Base-by-base conservation (phyloP, 2,113 vertebrate species). In the Syrrhaptes paradoxus region DNA sequence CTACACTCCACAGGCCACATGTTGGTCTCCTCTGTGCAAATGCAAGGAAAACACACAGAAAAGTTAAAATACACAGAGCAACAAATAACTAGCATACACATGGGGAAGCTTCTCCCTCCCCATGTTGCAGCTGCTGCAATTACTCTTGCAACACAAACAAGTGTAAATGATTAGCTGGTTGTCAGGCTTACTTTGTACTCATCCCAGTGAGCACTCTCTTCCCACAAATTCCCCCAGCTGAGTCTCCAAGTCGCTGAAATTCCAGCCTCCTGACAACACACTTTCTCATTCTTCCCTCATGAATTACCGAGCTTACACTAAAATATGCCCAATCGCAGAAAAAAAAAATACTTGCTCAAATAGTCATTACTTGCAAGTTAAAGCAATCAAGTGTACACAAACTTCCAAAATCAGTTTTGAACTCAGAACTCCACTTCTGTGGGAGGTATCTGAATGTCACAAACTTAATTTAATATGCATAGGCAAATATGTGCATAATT, bases 161-260 rank as follows among this genome's bases (percentile, higher is more conserved):
- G 29, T 51, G 68, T 77, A 85, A 93, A 82, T 32, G 32, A 85
- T 93, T 95, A 93, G 71, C 54, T 87, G 34, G 41, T 32, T 94
- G 67, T 83, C 67, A 28, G 48, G 66, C 93, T 13, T 58, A 95
- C 59, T 96, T 83, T 67, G 84, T 59, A 48, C 79, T 85, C 8
- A 8, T 55, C 3, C 1, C 59, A 89, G 58, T 9, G 62, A 93
- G 63, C 52, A 31, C 11, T 93, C 86, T 85, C 68, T 91, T 63
- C 45, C 52, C 77, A 46, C 65, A 87, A 94, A 76, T 46, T 83
- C 28, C 74, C 48, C 67, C 81, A 91, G 68, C 31, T 51, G 61
- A 86, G 55, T 67, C 45, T 89, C 55, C 7, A 4, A 81, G 55
- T 19, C 0, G 3, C 57, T 85, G 63, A 95, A 93, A 93, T 92